Percentiles rank a stretch among this genome's conserved stretches.
Evolutionary conservation across 2,113 vertebrate species (phyloP).

Genomic region (Trachemys scripta): DNA sequence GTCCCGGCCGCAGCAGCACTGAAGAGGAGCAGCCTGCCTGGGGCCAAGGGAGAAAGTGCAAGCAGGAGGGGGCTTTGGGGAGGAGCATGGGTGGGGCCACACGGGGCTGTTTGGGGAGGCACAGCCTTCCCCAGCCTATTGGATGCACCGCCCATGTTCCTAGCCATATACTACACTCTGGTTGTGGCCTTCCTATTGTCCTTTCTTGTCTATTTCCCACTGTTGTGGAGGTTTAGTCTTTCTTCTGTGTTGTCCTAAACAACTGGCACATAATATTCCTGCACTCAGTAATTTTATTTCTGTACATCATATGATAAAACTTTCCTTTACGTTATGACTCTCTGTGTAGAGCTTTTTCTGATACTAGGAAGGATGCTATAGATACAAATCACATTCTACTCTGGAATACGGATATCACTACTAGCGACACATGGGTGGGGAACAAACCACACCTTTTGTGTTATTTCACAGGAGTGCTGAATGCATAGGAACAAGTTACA

Average conservation of each 20-base stretch:
- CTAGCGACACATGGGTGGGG: neutral
- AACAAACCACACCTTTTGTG: neutral
- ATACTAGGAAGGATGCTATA: neutral
- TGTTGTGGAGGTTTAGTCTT: slow-evolving; percentile 15
- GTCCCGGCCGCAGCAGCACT: too few species aligned
- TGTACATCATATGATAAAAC: slow-evolving; percentile 19
- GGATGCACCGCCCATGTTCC: neutral
- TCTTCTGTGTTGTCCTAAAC: neutral
- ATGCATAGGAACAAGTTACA: neutral
- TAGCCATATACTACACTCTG: neutral
- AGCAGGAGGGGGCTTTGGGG: too few species aligned
- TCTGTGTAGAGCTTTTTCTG: neutral
- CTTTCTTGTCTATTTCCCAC: neutral
- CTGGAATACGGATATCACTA: neutral
- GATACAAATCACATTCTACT: slow-evolving; percentile 11
- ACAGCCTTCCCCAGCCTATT: too few species aligned
- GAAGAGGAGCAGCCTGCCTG: too few species aligned
- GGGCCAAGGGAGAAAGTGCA: too few species aligned
- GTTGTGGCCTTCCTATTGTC: neutral
- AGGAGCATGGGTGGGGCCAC: too few species aligned
- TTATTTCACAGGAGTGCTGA: neutral
- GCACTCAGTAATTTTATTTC: neutral
- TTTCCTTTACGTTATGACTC: neutral
- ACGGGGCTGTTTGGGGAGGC: too few species aligned
- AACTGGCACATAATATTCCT: too few species aligned